Base-by-base conservation (phyloP, 2,888 invertebrate genomes). In the Tetranychus piercei region DNA sequence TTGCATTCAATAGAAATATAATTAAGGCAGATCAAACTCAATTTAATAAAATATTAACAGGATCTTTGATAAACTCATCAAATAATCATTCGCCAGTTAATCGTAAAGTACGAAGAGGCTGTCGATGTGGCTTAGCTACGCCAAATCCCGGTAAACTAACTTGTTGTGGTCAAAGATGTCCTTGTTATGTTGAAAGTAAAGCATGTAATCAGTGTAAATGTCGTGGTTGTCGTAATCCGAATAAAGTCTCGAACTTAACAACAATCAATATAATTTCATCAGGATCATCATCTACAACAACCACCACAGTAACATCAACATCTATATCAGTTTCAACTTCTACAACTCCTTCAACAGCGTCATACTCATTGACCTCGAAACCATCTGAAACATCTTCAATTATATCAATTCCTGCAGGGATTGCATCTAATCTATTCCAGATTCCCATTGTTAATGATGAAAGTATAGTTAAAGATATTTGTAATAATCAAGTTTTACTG, bases 81-180 rank as follows among this genome's bases (percentile, higher is more conserved):
- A 71, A 18, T 43, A 71, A 44, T 18, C 44, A n/a, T 6, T 45
- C n/a, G 7, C 34, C 71, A 8, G n/a, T n/a, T 6, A 43, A 71
- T 44, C 71, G 44, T 44, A 71, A 71, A 43, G 44, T 71, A 11
- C 75, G 73, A 22, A 74, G 69, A 69, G 91, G 91, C 18, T 94
- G 94, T 81, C 86, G 93, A 76, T 94, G 94, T 84, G 94, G 94
- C 5, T 91, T 91, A 83, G 91, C 92, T 0, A 91, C 93, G 0
- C 88, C 90, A 1, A 89, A 89, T 22, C 92, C 93, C 0, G 92
- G 92, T 6, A 92, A 91, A 82, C 83, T 93, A 70, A 94, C 94
- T 0, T 95, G 94, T 81, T 92, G 94, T 81, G 94, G 94, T 0
- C 93, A 93, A 81, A 85, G 94, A 77, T 95, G 94, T 84, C 92